Evolutionary conservation across 2,797 vertebrate genomes (phyloP), one percentile per base, ranked within the genome.

Genomic region (Champsocephalus esox): DNA sequence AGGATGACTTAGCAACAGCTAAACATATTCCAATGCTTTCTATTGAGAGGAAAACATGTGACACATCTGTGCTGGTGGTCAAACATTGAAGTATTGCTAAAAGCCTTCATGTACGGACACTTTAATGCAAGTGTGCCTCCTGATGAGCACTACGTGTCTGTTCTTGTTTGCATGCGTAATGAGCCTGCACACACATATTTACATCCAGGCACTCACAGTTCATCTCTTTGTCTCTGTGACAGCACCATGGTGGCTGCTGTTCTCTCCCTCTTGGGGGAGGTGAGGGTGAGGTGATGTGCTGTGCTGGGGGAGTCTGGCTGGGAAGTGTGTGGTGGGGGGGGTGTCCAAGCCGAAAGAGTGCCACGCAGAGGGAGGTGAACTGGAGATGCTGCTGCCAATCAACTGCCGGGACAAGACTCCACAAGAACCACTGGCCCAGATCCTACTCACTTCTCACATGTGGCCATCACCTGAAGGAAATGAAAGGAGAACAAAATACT

Each of bases 161-260:
- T 68, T 84, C 68, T 66, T 83, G 81, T 88, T 75, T 89, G 73
- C 60, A 75, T 68, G 55, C 78, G 54, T 73, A 76, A 84, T 75
- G 65, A 82, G 51, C 28, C 48, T 19, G 38, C 70, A 81, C 57
- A 67, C 28, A 72, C 32, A 71, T 59, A 69, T 81, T 72, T 74
- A 71, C 52, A 74, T 71, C 44, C 56, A 72, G 66, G 17, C 65
- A 96, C 98, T 99, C 94, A 99, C 98, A 99, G 95, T 93, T 99
- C 98, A 85, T 99, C 98, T 96, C 97, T 95, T 96, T 99, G 98
- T 95, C 98, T 98, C 93, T 99, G 98, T 92, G 98, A 99, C 96
- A 99, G 97, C 96, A 99, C 98, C 98, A 99, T 99, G 87, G 90
- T 94, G 95, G 95, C 91, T 86, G 95, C 87, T 93, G 87, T 89